Evolutionary conservation across 1,140 invertebrate species (phyloP), one percentile per base, ranked within the genome.

Genomic region (Amyelois transitella): DNA sequence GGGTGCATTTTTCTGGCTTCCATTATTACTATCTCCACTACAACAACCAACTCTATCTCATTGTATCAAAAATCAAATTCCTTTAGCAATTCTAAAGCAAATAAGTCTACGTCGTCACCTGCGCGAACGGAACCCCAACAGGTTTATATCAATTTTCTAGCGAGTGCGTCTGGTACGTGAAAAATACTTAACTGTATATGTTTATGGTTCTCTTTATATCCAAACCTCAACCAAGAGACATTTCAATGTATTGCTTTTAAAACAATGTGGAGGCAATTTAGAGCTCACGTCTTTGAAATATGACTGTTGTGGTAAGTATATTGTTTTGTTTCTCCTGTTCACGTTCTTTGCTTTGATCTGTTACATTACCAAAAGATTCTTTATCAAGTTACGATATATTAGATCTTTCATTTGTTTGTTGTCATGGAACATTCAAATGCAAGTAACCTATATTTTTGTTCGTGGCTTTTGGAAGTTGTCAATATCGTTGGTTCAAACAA

Each of bases 61-160:
- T 32, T 8, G 7, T 12, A 10, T 47, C 73, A 73, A 20, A 63
- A 62, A 64, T 51, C 48, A 55, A 62, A 53, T 48, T 59, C 74
- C 22, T 56, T 54, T 64, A 60, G 52, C 19, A 25, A 6, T 5
- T 44, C 45, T 24, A 58, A 57, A 64, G 58, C 57, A 72, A 72
- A 78, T 76, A 82, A 72, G 73, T 75, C 70, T 74, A 58, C 62
- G 64, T 75, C 70, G 72, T 78, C 81, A 80, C 76, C 80, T 81
- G 73, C 74, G 65, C 63, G 77, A 84, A 78, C 75, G 60, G 66
- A 69, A 72, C 56, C 71, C 71, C 73, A 81, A 83, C 77, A 83
- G 75, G 78, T 85, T 85, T 86, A 82, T 83, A 82, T 82, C 81
- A 86, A 86, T 85, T 86, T 82, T 85, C 78, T 77, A 72, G 77